phyloP scores from a whole-genome alignment of 2,113 vertebrate genomes.

The Gulo gulo region DNA sequence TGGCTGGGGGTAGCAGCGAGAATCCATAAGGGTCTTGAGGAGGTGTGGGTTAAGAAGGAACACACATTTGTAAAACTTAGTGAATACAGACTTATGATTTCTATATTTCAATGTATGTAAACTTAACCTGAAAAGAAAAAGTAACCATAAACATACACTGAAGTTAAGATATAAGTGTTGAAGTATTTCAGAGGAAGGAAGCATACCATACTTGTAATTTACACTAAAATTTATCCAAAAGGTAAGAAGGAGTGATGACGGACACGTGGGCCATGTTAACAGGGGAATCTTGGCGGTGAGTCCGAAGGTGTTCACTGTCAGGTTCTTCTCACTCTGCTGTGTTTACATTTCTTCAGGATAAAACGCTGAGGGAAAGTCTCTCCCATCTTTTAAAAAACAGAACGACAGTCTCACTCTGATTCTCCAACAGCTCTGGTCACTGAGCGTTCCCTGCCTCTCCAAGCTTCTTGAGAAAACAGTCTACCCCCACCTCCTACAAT shows the following conservation, averaged over 20 bases:
- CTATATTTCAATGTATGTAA: not conserved
- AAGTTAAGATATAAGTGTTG: not conserved
- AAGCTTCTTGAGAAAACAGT: not conserved
- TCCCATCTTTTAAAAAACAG: not conserved
- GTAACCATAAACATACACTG: not conserved
- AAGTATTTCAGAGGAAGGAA: not conserved
- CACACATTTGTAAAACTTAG: not conserved
- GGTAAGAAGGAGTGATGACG: not conserved
- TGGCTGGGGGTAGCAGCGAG: not conserved
- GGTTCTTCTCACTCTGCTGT: not conserved
- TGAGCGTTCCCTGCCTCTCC: not conserved
- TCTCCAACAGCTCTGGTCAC: not conserved
- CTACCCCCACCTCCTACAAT: not conserved
- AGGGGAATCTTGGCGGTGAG: not conserved
- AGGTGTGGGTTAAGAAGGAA: not conserved
- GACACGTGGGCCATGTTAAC: not conserved
- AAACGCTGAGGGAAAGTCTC: not conserved
- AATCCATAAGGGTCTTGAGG: not conserved
- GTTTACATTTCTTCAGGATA: not conserved
- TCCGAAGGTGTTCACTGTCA: not conserved
- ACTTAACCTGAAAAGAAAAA: slow-evolving; percentile 12
- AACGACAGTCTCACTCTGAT: too few relatives aligned
- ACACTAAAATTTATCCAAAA: not conserved
- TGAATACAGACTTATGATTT: not conserved
- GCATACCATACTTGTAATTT: not conserved